Evolutionary conservation across 2,113 vertebrate genomes (phyloP), one percentile per base, ranked within the genome.

Genomic region (Urocynchramus pylzowi): DNA sequence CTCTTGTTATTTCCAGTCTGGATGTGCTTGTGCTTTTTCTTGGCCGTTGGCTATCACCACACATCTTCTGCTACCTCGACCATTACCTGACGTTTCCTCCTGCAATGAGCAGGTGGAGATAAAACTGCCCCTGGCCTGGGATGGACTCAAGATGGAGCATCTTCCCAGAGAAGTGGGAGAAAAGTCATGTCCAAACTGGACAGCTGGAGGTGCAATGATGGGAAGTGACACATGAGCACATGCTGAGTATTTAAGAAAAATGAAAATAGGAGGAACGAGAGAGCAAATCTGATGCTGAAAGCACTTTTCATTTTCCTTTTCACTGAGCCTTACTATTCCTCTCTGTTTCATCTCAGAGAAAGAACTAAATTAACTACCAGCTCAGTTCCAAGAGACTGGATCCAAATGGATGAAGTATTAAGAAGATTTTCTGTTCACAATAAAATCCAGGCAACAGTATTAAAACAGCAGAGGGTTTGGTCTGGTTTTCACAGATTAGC

Each of bases 341-440:
- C 74, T 71, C 77, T 83, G 74, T 79, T 96, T 95, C 89, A 96
- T 90, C 54, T 95, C 1, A 0, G 61, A 81, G 45, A 78, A 94
- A 94, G 82, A 82, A 47, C 69, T 91, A 71, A 93, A 93, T 95
- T 92, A 94, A 92, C 92, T 71, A 57, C 35, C 83, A 84, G 93
- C 76, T 97, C 95, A 87, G 89, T 95, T 97, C 93, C 1, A 0
- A 95, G 60, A 97, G 80, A 79, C 90, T 95, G 77, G 85, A 93
- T 85, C 87, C 93, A 90, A 97, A 95, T 54, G 82, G 87, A 93
- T 76, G 89, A 75, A 93, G 90, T 82, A 96, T 96, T 95, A 97
- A 97, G 95, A 90, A 93, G 93, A 95, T 96, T 91, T 96, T 90
- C 95, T 89, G 26, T 89, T 95, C 91, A 74, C 73, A 95, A 44